phyloP scores from a whole-genome alignment of 2,797 vertebrate genomes.

The Pangasius sanitwongsei region DNA sequence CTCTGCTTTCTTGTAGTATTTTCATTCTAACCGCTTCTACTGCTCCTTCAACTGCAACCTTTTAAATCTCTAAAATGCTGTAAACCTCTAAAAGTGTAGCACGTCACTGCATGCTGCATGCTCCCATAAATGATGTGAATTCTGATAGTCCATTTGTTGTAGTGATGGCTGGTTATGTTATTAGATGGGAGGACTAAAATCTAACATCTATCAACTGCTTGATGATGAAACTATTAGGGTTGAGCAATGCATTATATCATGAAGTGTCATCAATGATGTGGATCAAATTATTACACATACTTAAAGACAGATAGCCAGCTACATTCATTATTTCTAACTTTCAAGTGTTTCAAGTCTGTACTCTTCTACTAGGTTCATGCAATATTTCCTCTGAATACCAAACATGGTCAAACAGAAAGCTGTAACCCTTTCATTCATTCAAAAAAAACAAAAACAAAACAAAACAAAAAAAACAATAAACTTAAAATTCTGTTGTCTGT shows the following conservation, averaged over 20 bases:
- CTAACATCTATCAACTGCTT: background rate
- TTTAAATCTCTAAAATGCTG: background rate
- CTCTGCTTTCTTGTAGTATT: background rate
- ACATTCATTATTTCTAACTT: background rate
- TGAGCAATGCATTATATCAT: background rate
- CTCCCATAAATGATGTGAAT: background rate
- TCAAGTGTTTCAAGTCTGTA: background rate
- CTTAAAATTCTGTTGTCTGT: background rate
- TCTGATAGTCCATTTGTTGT: background rate
- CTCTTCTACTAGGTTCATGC: background rate
- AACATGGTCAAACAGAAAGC: background rate
- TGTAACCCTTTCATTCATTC: background rate
- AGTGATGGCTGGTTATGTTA: background rate
- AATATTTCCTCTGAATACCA: background rate
- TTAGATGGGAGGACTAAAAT: background rate
- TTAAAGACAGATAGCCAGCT: background rate
- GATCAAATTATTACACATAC: background rate
- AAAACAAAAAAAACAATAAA: background rate
- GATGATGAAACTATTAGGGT: background rate
- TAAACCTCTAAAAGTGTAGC: background rate
- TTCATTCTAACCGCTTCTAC: background rate
- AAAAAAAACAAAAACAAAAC: background rate
- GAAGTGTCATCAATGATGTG: background rate
- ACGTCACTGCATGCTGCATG: background rate
- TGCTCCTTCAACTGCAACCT: background rate